Conservation (phyloP, 2,113 vertebrate species). For the Casuarius casuarius region DNA sequence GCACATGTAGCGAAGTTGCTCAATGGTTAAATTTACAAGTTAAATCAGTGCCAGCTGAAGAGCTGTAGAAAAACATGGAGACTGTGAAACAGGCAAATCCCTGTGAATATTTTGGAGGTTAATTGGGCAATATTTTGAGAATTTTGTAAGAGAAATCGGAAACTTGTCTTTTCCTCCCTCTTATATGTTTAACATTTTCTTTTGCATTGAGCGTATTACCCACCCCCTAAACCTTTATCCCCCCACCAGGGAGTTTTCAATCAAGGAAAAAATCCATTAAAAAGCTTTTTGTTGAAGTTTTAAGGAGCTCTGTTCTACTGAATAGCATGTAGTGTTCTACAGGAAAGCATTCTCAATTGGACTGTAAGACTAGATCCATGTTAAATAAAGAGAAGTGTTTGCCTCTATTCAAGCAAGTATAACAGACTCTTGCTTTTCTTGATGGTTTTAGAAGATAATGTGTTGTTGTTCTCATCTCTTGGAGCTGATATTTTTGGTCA, state of each 20-base stretch:
- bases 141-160: neutral
- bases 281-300: conserved; percentile 36
- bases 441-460: neutral
- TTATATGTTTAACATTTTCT: neutral
- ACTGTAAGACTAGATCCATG: neutral
- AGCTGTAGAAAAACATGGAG: neutral
- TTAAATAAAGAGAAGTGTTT: conserved; percentile 37
- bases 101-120: neutral
- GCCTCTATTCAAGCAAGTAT: neutral
- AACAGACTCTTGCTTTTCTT: neutral
- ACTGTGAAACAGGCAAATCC: neutral
- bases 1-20: neutral
- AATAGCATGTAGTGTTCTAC: conserved; percentile 1
- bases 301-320: neutral
- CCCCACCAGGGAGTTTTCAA: neutral
- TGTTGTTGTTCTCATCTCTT: neutral
- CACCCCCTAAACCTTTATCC: neutral
- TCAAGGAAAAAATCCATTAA: neutral
- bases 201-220: neutral
- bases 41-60: neutral
- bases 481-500: neutral
- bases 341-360: neutral
- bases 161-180: neutral
- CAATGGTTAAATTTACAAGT: neutral
- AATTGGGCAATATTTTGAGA: neutral